A percentile compares a stretch with the other conserved stretches of the same genome.
Conservation (phyloP, 2,113 vertebrate genomes). For the Macrotus californicus region DNA sequence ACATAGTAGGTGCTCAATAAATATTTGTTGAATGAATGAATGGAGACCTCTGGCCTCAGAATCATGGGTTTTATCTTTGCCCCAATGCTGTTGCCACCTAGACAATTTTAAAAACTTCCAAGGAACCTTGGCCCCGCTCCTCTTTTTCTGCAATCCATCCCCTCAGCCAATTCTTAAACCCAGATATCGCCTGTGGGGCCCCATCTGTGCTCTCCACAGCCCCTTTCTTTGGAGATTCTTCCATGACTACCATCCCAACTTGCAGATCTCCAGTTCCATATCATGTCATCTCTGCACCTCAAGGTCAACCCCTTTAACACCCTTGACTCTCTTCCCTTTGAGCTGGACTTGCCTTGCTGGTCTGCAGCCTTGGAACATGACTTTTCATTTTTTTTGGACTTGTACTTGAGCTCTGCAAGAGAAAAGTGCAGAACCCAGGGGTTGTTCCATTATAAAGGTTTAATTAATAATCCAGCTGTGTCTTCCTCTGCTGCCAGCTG, state of each 20-base stretch:
- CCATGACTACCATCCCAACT: background rate
- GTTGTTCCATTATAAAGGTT: background rate
- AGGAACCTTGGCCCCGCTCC: background rate
- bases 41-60: background rate
- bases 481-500: background rate
- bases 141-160: background rate
- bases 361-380: background rate
- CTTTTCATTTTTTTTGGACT: background rate
- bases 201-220: background rate
- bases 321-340: background rate
- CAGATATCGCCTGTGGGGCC: background rate
- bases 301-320: background rate
- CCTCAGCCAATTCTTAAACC: background rate
- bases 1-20: constrained; percentile 69
- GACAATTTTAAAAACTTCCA: background rate
- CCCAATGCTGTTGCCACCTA: too few species aligned
- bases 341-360: background rate
- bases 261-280: background rate
- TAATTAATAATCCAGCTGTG: background rate
- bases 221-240: background rate
- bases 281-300: background rate
- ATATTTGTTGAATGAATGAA: constrained; percentile 66
- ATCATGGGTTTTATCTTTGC: background rate
- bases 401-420: background rate
- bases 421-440: accelerated